Base-by-base conservation (phyloP, 2,888 invertebrate species). In the Harmothoe impar region DNA sequence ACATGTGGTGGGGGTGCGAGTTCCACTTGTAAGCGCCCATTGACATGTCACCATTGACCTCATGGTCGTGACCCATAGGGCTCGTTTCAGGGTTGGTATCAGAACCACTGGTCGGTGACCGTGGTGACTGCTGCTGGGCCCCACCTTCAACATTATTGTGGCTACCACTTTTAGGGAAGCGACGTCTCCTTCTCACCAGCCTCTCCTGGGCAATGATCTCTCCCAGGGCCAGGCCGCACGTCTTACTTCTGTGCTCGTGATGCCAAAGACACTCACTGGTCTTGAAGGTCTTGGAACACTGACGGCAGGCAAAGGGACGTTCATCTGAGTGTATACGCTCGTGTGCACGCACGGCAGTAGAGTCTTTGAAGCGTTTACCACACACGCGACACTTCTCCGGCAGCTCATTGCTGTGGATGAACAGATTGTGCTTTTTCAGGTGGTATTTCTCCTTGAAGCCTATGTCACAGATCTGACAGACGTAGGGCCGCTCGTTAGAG, bases 201-300 rank as follows among this genome's bases (percentile, higher is more conserved):
- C 81, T n/a, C 56, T 90, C 90, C 81, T 90, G 90, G 90, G 90
- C 90, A 29, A 90, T 90, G 84, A 81, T 78, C 31, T 91, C 91
- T 17, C 84, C 91, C 7, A 91, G 88, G 25, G 91, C 91, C 54
- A 90, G 23, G 25, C 93, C 93, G 89, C 93, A 93, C n/a, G 93
- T 93, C 91, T 93, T 93, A 62, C 93, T 93, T 10, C 93, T 43
- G 91, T 93, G 92, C 92, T 93, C 93, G 91, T 93, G 93, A 35
- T 93, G 93, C 93, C 93, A 93, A 33, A 93, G 91, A 90, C 93
- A 93, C 91, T 93, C 93, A 90, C 92, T 92, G 12, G 93, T 93
- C 90, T 93, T 93, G 92, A 93, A 93, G 15, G 92, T 90, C 88
- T 93, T 93, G 54, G 91, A 91, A 90, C 93, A 93, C 23, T 92